A percentile compares a stretch with the other conserved stretches of the same genome.
Evolutionary conservation across 2,888 invertebrate species (phyloP).

Genomic region (Tipula helvola): DNA sequence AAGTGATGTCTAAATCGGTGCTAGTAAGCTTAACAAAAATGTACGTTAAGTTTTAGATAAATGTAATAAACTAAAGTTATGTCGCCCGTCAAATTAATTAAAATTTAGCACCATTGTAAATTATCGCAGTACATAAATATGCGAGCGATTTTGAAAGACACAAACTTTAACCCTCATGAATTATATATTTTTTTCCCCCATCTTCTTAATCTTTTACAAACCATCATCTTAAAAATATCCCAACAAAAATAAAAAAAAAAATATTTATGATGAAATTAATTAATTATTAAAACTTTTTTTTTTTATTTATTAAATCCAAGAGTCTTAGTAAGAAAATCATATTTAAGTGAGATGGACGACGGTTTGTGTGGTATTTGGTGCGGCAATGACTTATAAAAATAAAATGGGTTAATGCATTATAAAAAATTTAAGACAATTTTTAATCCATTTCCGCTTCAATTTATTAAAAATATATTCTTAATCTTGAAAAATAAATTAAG

Average conservation of each 20-base stretch:
- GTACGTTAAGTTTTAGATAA: too few relatives aligned
- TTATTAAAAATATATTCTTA: not conserved
- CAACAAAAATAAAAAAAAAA: not conserved
- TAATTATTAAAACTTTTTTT: not conserved
- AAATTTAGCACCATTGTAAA: not conserved
- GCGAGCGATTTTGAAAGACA: not conserved
- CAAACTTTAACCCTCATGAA: not conserved
- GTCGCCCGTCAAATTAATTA: too few relatives aligned
- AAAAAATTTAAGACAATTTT: not conserved
- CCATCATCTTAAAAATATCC: not conserved
- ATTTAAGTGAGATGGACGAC: not conserved
- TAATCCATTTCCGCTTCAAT: not conserved
- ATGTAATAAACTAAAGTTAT: too few relatives aligned
- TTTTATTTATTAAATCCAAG: not conserved
- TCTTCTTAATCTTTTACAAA: not conserved
- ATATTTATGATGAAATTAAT: not conserved
- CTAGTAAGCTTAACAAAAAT: too few relatives aligned
- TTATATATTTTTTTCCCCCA: not conserved
- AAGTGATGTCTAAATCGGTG: too few relatives aligned
- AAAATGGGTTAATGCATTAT: not conserved
- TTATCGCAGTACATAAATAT: not conserved
- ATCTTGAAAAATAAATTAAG: not conserved
- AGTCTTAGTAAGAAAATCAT: not conserved
- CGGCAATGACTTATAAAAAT: not conserved
- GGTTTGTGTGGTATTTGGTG: not conserved